These are phyloP conservation scores for Etheostoma cragini DNA, from an alignment of 2,113 vertebrate species.

Conservation along the genomic window DNA sequence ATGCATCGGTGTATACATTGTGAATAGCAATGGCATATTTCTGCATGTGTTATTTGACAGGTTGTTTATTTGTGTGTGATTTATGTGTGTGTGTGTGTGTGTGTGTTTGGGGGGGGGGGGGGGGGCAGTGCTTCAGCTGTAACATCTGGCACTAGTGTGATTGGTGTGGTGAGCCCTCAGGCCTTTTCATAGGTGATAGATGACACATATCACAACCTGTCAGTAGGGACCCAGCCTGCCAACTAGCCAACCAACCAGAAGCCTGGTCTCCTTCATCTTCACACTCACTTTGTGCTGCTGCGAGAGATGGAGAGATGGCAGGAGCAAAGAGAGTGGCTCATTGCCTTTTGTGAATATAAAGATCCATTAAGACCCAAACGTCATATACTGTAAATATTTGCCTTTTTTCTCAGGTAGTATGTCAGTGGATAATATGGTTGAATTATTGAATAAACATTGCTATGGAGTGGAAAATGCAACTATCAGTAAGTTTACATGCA, in stretches of 20 bases:
- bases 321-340: conserved; percentile 48
- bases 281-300: conserved; percentile 52
- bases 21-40: conserved; percentile 49
- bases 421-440: background rate
- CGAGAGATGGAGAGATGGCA: conserved; percentile 48
- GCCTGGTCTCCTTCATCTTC: conserved; percentile 56
- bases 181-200: conserved; percentile 80
- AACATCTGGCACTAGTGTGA: conserved; percentile 81
- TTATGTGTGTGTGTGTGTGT: conserved; percentile 42
- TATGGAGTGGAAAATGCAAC: background rate
- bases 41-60: conserved; percentile 47
- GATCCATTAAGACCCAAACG: conserved; percentile 21
- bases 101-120: background rate
- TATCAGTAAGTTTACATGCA: no score
- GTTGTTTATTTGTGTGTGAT: conserved; percentile 60
- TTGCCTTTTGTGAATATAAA: conserved; percentile 67
- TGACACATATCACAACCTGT: conserved; percentile 79
- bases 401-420: background rate
- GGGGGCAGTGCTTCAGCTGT: conserved; percentile 42
- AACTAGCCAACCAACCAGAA: conserved; percentile 71
- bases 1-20: background rate
- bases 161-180: conserved; percentile 78
- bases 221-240: conserved; percentile 71
- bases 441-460: conserved; percentile 5
- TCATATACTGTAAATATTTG: background rate